Evolutionary conservation across 2,113 vertebrate species (phyloP), one percentile per base, ranked within the genome.

Genomic region (Datnioides undecimradiatus): DNA sequence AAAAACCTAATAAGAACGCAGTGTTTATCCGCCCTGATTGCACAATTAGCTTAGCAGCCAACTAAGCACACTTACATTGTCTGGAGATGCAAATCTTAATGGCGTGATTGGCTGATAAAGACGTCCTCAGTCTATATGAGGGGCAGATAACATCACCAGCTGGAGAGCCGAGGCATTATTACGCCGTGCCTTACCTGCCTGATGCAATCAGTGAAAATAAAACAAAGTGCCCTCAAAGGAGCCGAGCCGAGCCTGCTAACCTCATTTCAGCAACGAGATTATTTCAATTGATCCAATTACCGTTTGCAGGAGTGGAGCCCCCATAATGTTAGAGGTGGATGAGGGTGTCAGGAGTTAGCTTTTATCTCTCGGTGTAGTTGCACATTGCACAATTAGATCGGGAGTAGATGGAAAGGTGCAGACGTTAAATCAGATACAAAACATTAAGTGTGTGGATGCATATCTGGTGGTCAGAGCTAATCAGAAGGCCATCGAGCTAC

Each of bases 31-130:
- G 45, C 29, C 27, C 48, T 78, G 70, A 89, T 83, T 76, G 63
- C 45, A 76, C 84, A 87, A 84, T 90, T 90, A 87, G 82, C 46
- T 69, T 12, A 57, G 49, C 72, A 82, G 73, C 48, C 49, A 21
- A 43, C 45, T 75, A 58, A 83, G 71, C 68, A 79, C 71, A 79
- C 73, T 71, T 29, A 51, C 72, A 76, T 88, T n/a, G 88, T 91
- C 83, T 88, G 80, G 62, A 90, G 88, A 94, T 92, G 82, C 70
- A 68, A 19, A 91, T 90, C 91, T 93, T 90, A 91, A 90, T 87
- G 90, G 88, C 87, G 88, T 86, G 80, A 77, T 8, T 86, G 80
- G 86, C 75, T 79, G 87, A 88, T 81, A 88, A 83, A 87, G 70
- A 78, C 21, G 34, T 87, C 69, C 36, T 71, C 64, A 40, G 86